Base-by-base conservation (phyloP, 2,888 invertebrate species). In the Synanthedon formicaeformis region DNA sequence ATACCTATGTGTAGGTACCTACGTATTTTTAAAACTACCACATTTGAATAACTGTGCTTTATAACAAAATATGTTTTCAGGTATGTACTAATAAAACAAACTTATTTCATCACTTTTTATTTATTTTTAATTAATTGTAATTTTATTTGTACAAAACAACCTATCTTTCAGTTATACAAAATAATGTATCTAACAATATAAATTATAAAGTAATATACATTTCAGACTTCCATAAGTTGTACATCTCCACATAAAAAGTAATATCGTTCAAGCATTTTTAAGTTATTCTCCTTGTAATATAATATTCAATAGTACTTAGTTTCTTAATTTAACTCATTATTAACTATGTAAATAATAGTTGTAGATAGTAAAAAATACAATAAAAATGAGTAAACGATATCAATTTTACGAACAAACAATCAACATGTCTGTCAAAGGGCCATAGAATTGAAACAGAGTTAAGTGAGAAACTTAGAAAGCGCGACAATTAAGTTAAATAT, bases 401-500 rank as follows among this genome's bases (percentile, higher is more conserved):
- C 27, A 14, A 51, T 23, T 23, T n/a, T 11, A 11, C 18, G 18
- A 40, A 41, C 50, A 45, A 40, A 50, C 50, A 50, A 34, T 10
- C n/a, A 51, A 41, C 49, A 50, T 40, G 48, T 54, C 49, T 51
- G 51, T 54, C 41, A 53, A 56, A 56, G 57, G 55, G 41, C 55
- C 50, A 57, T 58, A 57, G n/a, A 45, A 14, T 45, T 45, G 45
- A n/a, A 14, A 6, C 14, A 45, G 13, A 64, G 60, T 56, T 61
- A 60, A 55, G 64, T 66, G 65, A 72, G 70, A 69, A 75, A 74
- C 70, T 73, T 67, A 34, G 64, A 68, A 72, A 73, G 70, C 74
- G 72, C 67, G 60, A 60, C 65, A 69, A 69, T 75, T 72, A 73
- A 34, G 34, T 34, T 34, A 34, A 8, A 71, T 73, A 54, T 73